Evolutionary conservation across 37 sponge, comb jelly and placozoan genomes (phyloP).

Genomic region (Cliona cf. orientalis): DNA sequence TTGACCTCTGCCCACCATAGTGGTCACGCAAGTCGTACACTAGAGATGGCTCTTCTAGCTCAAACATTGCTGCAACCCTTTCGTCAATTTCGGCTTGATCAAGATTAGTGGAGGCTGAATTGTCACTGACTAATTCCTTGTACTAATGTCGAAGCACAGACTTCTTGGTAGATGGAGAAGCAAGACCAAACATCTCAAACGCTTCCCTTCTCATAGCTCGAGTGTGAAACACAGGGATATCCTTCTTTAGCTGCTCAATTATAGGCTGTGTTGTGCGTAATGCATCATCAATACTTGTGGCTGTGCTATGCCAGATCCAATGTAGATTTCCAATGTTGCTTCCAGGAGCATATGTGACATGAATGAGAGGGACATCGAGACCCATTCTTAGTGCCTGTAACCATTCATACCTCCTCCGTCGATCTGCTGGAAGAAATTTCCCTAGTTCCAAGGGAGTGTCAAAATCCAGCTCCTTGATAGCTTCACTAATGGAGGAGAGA

Average conservation of each 20-base stretch:
- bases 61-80: background rate
- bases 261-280: background rate
- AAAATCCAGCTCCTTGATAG: background rate
- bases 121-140: background rate
- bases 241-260: background rate
- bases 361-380: constrained; percentile 9
- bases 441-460: background rate
- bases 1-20: background rate
- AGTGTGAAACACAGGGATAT: constrained; percentile 27
- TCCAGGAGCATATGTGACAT: constrained; percentile 30
- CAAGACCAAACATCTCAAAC: constrained; percentile 52
- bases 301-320: background rate
- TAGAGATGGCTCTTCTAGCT: constrained; percentile 13
- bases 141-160: constrained; percentile 14
- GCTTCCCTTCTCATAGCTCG: constrained; percentile 49
- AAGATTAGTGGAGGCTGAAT: background rate
- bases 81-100: constrained; percentile 20
- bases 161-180: constrained; percentile 10
- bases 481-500: background rate
- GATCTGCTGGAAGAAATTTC: background rate
- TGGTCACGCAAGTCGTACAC: constrained; percentile 5
- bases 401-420: background rate
- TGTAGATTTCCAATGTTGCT: background rate
- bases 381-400: background rate
- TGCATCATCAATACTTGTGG: background rate